phyloP scores from a whole-genome alignment of 2,113 vertebrate species.

The Panthera leo region DNA sequence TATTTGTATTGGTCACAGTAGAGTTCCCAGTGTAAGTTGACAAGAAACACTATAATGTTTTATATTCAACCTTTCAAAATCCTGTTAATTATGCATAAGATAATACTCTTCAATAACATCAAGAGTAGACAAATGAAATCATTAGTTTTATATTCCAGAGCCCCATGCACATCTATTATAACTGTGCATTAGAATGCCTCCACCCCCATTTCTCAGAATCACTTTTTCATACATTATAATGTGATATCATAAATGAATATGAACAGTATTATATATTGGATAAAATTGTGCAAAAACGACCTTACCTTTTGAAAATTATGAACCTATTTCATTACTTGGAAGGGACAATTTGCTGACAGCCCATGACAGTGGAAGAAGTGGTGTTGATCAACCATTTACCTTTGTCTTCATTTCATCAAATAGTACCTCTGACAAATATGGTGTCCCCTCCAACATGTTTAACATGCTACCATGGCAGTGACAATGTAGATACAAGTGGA shows the following conservation, averaged over 20 bases:
- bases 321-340: neutral
- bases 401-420: conserved; percentile 4
- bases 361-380: neutral
- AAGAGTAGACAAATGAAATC: conserved; percentile 63
- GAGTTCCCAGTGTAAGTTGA: conserved; percentile 55
- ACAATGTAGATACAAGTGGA: neutral
- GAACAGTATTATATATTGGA: neutral
- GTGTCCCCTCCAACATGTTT: neutral
- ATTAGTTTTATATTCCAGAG: conserved; percentile 61
- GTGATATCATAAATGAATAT: conserved; percentile 31
- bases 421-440: neutral
- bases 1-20: conserved; percentile 39
- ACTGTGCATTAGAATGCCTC: neutral
- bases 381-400: neutral
- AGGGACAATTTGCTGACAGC: conserved; percentile 3
- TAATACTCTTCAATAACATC: conserved; percentile 59
- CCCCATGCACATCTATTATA: neutral
- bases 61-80: conserved; percentile 67
- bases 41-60: conserved; percentile 53
- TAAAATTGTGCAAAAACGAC: conserved; percentile 3
- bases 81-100: conserved; percentile 67
- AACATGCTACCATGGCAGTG: neutral
- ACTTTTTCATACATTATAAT: conserved; percentile 48
- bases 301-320: conserved; percentile 21
- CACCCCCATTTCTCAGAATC: conserved; percentile 31